Evolutionary conservation across 2,113 vertebrate genomes (phyloP).

Genomic region (Lampris megalopsis): DNA sequence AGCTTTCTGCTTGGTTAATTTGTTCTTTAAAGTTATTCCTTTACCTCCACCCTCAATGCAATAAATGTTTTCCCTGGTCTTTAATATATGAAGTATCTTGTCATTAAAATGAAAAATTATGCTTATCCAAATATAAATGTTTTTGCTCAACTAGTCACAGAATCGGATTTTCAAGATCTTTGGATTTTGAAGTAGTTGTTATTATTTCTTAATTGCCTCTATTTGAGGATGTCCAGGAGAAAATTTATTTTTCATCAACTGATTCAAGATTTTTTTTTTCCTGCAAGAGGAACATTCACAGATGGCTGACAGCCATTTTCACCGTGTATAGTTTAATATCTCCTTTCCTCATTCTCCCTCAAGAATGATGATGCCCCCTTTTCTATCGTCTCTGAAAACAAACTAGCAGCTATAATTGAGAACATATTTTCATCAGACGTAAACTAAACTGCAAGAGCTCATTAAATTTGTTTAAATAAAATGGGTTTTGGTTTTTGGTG

Average conservation of each 20-base stretch:
- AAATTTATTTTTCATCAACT: conserved; percentile 12
- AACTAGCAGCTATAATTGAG: background rate
- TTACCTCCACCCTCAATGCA: conserved; percentile 21
- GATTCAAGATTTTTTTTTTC: conserved; percentile 3
- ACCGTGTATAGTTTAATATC: background rate
- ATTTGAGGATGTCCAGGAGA: conserved; percentile 28
- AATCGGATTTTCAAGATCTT: conserved; percentile 43
- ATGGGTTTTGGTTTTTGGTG: no score
- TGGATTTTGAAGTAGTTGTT: conserved; percentile 24
- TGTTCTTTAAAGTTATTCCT: conserved; percentile 10
- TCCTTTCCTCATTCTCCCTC: conserved; percentile 8
- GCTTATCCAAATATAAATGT: conserved; percentile 24
- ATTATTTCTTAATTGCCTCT: conserved; percentile 52
- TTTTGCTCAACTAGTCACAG: conserved; percentile 31
- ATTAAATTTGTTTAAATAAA: no score
- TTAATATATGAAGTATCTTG: conserved; percentile 1
- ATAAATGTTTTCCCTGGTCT: conserved; percentile 23
- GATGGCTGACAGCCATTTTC: conserved; percentile 5
- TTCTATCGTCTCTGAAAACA: background rate
- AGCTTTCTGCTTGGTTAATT: conserved; percentile 2
- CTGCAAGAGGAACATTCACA: conserved; percentile 33
- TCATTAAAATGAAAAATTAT: background rate
- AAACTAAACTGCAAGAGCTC: no score
- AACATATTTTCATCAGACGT: background rate
- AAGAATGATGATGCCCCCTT: background rate